Evolutionary conservation across 2,888 invertebrate species (phyloP), one percentile per base, ranked within the genome.

Genomic region (Acholoe squamosa): DNA sequence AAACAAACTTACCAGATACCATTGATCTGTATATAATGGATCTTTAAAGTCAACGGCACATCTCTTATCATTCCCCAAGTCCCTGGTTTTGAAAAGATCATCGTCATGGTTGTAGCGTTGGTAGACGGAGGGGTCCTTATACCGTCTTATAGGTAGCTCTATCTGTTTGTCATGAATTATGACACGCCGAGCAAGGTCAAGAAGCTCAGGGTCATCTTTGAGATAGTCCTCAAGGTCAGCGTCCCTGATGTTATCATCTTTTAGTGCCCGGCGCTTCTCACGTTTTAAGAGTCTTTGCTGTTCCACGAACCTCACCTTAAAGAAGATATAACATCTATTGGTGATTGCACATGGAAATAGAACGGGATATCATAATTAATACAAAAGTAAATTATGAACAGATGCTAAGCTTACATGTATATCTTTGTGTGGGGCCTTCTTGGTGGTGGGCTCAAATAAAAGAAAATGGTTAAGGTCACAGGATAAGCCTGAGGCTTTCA

Each of bases 1-100:
- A 3, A 43, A 43, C 43, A 3, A 43, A 94, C 94, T 93, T 92
- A 95, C 95, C 92, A 94, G 84, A 89, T 95, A 95, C 95, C 95
- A 95, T 93, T 94, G 94, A 80, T 95, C 94, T 0, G 84, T 52
- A 91, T 93, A 95, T 84, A 91, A 92, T 19, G 94, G 93, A 91
- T 95, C 95, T 88, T 93, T 93, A 90, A 94, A 94, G 19, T 86
- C n/a, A 5, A 93, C 56, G 12, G 76, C 25, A n/a, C 67, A 54
- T 7, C 25, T n/a, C 5, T 22, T 1, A 7, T 86, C 0, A 1
- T 56, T 31, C 0, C 25, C 25, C 12, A 86, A 86, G 31, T 52
- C 54, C 22, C 89, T 1, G 12, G 22, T 25, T 31, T n/a, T 28
- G 31, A 51, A 31, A 5, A 3, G 14, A 22, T 51, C 80, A 56